Evolutionary conservation across 2,888 invertebrate genomes (phyloP).

Genomic region (Sesia bembeciformis): DNA sequence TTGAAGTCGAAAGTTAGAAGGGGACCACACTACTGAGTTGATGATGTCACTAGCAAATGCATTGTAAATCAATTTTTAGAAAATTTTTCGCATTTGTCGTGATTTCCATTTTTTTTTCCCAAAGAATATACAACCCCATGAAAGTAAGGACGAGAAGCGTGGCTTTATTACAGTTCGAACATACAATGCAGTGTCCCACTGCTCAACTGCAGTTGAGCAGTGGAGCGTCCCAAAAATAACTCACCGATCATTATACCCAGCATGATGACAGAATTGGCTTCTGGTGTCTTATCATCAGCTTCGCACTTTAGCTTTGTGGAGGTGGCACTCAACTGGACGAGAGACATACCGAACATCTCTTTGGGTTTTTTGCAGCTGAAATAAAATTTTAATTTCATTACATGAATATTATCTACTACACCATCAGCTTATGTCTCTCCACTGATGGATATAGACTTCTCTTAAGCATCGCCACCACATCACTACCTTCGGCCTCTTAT

Average conservation of each 20-base stretch:
- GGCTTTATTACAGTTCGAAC: neutral
- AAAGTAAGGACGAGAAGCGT: too few species aligned
- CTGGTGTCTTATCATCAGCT: slow-evolving; percentile 10
- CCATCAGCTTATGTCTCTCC: neutral
- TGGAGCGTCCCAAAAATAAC: neutral
- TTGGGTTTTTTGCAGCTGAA: slow-evolving; percentile 32
- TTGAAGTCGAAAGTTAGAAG: too few species aligned
- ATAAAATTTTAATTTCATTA: neutral
- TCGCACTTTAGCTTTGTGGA: slow-evolving; percentile 22
- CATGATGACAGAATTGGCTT: slow-evolving; percentile 27
- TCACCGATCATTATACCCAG: slow-evolving; percentile 42
- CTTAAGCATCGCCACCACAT: too few species aligned
- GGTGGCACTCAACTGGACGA: slow-evolving; percentile 17
- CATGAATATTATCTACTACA: neutral
- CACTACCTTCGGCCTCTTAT: too few species aligned
- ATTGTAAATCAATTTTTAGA: too few species aligned
- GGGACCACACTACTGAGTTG: too few species aligned
- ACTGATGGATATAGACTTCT: too few species aligned
- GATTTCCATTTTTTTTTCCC: too few species aligned
- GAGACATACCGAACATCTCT: slow-evolving; percentile 27
- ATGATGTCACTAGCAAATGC: too few species aligned
- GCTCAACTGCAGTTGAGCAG: neutral
- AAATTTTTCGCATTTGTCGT: too few species aligned
- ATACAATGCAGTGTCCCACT: neutral
- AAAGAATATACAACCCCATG: too few species aligned